Base-by-base conservation (phyloP, 1,140 invertebrate genomes). In the Papilio xuthus region DNA sequence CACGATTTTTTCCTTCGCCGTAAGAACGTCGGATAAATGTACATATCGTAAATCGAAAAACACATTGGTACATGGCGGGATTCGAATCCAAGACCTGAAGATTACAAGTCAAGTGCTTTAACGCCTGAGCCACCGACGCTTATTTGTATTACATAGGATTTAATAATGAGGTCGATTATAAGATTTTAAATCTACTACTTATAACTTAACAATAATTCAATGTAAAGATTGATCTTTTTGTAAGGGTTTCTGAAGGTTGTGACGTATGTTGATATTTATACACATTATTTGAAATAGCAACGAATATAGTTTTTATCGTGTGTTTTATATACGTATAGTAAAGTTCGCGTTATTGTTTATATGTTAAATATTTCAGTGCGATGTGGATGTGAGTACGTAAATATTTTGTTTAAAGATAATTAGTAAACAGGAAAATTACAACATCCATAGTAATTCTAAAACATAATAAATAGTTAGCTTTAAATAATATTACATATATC, bases 341-440 rank as follows among this genome's bases (percentile, higher is more conserved):
- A 50, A 6, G n/a, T n/a, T n/a, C n/a, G n/a, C n/a, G n/a, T 20
- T 23, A 20, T 23, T 56, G 53, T 56, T 50, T 50, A 15, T 20
- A 20, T 56, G n/a, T 20, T 8, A 56, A 56, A 63, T 63, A 28
- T 63, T 63, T 26, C 10, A 63, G 3, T 28, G 10, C 12, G 13
- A 13, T 28, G 10, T 63, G 60, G 12, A 28, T 63, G 26, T 63
- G 28, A 63, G 28, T 63, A 15, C 26, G 4, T 28, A 63, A 63
- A 63, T 63, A 13, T 63, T 63, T 56, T 56, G 53, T 7, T 23
- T 63, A 15, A 13, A 26, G 60, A 28, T 10, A 26, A 63, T 63
- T 28, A 63, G 23, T 63, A 63, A 63, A 63, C 60, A 63, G 60
- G 60, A 63, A 63, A 63, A 63, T 63, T 63, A 63, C 26, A 63